These are phyloP conservation scores for Brachylomia viminalis DNA, from an alignment of 2,888 invertebrate species.

Conservation along the genomic window DNA sequence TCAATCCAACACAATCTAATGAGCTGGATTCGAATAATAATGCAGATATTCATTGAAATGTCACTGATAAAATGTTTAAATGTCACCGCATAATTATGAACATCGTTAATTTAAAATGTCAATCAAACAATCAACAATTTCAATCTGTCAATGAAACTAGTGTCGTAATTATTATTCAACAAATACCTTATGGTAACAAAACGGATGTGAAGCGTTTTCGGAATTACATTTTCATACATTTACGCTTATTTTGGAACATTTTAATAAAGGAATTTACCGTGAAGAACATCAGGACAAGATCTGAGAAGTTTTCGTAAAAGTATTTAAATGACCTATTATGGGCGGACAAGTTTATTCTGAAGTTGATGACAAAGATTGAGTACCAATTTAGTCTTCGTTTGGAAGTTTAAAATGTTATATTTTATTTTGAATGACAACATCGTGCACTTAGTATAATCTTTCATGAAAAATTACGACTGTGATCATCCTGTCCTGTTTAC, in stretches of 20 bases:
- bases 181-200: neutral
- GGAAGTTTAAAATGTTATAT: neutral
- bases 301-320: neutral
- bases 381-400: neutral
- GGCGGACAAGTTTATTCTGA: neutral
- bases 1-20: neutral
- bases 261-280: neutral
- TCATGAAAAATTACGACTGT: neutral
- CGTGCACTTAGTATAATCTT: neutral
- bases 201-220: neutral
- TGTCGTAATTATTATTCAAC: neutral
- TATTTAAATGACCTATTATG: conserved; percentile 5
- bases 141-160: neutral
- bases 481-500: neutral
- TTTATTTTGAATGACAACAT: neutral
- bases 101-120: too few relatives aligned
- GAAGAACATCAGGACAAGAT: neutral
- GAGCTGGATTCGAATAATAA: neutral
- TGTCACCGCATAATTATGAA: too few relatives aligned
- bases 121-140: neutral
- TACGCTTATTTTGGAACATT: neutral
- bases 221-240: conserved; percentile 1
- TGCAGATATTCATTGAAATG: neutral
- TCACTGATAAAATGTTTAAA: neutral
- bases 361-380: neutral